Evolutionary conservation across 2,888 invertebrate genomes (phyloP).

Genomic region (Tachystola acroxantha): DNA sequence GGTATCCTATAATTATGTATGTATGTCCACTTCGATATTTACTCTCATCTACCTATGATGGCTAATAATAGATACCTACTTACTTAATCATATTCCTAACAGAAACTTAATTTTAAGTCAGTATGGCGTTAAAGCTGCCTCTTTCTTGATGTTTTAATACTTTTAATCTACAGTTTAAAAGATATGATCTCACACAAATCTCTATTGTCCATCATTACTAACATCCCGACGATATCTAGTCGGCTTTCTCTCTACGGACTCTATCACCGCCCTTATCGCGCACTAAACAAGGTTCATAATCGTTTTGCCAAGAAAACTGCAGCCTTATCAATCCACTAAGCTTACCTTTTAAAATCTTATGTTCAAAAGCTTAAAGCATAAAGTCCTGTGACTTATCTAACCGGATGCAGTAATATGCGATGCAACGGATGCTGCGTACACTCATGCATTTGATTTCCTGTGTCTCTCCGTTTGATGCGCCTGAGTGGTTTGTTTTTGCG

Average conservation of each 20-base stretch:
- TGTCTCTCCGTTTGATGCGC: slow-evolving; percentile 34
- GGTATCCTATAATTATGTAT: too few species aligned
- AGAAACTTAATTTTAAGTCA: too few species aligned
- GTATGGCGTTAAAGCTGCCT: too few species aligned
- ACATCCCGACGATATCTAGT: slow-evolving; percentile 36
- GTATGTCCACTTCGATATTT: too few species aligned
- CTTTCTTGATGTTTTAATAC: too few species aligned
- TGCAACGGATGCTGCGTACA: slow-evolving; percentile 40
- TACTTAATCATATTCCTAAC: too few species aligned
- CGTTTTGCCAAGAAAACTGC: slow-evolving; percentile 4
- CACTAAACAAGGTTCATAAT: slow-evolving; percentile 19
- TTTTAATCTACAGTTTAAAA: not conserved
- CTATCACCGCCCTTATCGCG: slow-evolving; percentile 8
- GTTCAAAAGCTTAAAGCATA: slow-evolving; percentile 17
- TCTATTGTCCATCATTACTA: slow-evolving; percentile 35
- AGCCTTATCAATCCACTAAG: not conserved
- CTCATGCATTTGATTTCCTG: slow-evolving; percentile 49
- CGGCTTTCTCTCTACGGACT: slow-evolving; percentile 45
- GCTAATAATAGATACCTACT: too few species aligned
- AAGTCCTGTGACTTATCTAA: slow-evolving; percentile 15
- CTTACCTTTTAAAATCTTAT: not conserved
- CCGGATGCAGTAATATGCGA: slow-evolving; percentile 23
- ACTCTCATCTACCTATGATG: too few species aligned
- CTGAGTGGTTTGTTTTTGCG: slow-evolving; percentile 23
- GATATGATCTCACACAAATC: not conserved